Conservation (phyloP, 2,888 invertebrate species). For the Meandrusa payeni region DNA sequence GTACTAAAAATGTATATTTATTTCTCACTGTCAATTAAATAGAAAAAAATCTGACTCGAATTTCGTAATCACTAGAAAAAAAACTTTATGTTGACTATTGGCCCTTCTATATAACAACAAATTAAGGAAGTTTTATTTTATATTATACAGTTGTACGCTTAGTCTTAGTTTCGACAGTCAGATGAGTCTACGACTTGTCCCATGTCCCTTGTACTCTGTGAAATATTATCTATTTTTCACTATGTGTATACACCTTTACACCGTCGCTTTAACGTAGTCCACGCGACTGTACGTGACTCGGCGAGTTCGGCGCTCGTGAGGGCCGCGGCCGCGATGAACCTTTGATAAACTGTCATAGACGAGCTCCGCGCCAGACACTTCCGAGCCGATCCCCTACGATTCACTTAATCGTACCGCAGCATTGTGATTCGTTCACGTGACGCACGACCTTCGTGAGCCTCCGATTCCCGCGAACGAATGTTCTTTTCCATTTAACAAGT, state of each 20-base stretch:
- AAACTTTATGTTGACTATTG: no score
- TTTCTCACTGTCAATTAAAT: no score
- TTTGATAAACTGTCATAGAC: slow-evolving; percentile 28
- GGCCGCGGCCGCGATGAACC: slow-evolving; percentile 33
- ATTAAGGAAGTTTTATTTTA: no score
- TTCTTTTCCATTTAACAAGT: slow-evolving; percentile 23
- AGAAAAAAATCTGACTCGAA: no score
- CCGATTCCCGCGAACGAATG: slow-evolving; percentile 17
- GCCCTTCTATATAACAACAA: no score
- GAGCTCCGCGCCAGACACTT: slow-evolving; percentile 30
- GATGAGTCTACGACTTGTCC: no score
- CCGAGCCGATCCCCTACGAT: slow-evolving; percentile 33
- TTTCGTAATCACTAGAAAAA: no score
- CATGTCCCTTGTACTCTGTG: no score
- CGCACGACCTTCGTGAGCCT: slow-evolving; percentile 39
- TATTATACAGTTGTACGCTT: no score
- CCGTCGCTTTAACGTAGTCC: slow-evolving; percentile 22
- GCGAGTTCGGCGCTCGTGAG: slow-evolving; percentile 34
- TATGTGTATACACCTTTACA: slow-evolving; percentile 4
- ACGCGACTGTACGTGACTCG: slow-evolving; percentile 34
- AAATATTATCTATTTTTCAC: no score
- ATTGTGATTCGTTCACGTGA: slow-evolving; percentile 37
- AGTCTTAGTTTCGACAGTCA: no score
- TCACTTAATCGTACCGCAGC: slow-evolving; percentile 34
- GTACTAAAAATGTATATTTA: no score